Evolutionary conservation across 2,888 invertebrate genomes (phyloP), one percentile per base, ranked within the genome.

Genomic region (Drosophila niveifrons): DNA sequence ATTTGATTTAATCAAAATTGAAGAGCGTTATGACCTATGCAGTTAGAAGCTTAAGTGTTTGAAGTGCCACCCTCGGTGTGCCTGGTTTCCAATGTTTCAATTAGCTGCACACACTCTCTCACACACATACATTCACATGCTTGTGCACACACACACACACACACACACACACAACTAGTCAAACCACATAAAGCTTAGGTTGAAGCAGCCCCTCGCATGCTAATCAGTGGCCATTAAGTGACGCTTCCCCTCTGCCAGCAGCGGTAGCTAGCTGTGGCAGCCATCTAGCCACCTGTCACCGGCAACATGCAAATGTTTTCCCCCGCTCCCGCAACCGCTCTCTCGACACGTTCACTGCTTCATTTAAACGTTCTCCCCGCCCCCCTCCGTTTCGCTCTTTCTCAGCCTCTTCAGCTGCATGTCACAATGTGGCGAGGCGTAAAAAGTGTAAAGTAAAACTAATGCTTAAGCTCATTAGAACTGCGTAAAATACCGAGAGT

Each of bases 221-320:
- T 83, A 85, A 85, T 83, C 82, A 80, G 80, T 58, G 78, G 67
- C 65, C 72, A 82, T 82, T 82, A 85, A 78, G 57, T 78, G 75
- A 67, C 62, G 72, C 62, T 72, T 71, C 66, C 71, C 57, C 59
- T 53, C 56, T 31, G 47, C 51, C 31, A 23, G 39, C 7, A 44
- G 29, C 66, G 36, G 47, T 43, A 15, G 51, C 59, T 43, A 15
- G 51, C 59, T 29, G 55, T 13, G 34, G 44, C 36, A 34, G 58
- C 56, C 65, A 82, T 75, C 82, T 84, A 34, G 58, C 56, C 65
- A 82, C 77, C 82, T 84, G 82, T 70, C 82, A 75, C 65, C 68
- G 41, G 34, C 51, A 57, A 68, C 71, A 76, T 74, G 78, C 72
- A 79, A 82, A 81, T 68, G 65, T 65, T 46, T 63, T 57, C 28